Base-by-base conservation (phyloP, 1,140 invertebrate species). In the Bradysia coprophila region DNA sequence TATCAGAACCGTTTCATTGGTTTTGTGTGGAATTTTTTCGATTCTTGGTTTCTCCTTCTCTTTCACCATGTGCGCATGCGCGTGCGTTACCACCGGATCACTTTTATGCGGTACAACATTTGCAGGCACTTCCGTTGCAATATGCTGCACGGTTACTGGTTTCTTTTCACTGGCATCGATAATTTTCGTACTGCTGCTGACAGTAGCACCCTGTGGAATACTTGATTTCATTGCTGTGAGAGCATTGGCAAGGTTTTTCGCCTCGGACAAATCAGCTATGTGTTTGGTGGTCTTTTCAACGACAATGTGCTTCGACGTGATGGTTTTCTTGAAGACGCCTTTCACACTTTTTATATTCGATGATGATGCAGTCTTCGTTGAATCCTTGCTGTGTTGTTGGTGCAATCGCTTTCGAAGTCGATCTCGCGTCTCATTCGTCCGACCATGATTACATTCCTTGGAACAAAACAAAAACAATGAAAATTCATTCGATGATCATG, bases 341-440 rank as follows among this genome's bases (percentile, higher is more conserved):
- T 42, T 42, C 32, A 36, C 33, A 41, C 15, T 45, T 37, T 38
- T 40, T 19, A 18, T 38, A 3, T 16, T 38, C 16, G 18, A 4
- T 20, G 36, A 18, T n/a, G n/a, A n/a, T n/a, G n/a, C n/a, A n/a
- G n/a, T n/a, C 21, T 38, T 38, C 21, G 36, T 19, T 11, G 18
- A 38, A 18, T 18, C 18, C 18, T 38, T 38, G 13, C 36, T 38
- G 18, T 38, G 36, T 20, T 38, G 36, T 5, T 38, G 36, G 28
- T 59, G 55, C 16, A 66, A 48, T 42, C 65, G 62, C 41, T 60
- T 64, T 38, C 64, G 56, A 33, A 67, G 47, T 21, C 64, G 54
- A 49, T 66, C 63, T 10, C 64, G 56, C 1, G 63, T 63, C 47
- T 67, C 64, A 22, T 60, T 64, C 23, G 57, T 57, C 4, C 57